Base-by-base conservation (phyloP, 2,797 vertebrate species). In the Catostomus latipinnis region DNA sequence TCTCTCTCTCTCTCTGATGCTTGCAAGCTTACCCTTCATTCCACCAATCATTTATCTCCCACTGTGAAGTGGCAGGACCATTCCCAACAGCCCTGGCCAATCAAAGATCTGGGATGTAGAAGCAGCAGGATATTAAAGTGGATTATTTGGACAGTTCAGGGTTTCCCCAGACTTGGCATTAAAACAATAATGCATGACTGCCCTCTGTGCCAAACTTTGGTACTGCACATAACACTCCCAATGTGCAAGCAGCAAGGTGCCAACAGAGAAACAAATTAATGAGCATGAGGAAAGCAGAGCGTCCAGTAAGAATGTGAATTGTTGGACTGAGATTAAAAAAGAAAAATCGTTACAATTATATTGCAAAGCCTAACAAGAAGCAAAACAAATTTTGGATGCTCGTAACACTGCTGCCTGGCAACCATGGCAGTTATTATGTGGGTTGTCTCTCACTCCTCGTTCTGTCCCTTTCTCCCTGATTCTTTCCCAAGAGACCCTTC, bases 141-240 rank as follows among this genome's bases (percentile, higher is more conserved):
- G 93, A 95, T 94, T 95, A 94, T 92, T 93, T 88, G 90, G 89
- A 90, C 88, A 89, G 90, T 92, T 88, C 90, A 87, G 56, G 81
- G 78, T 67, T 77, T 88, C 84, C 84, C 18, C 86, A 84, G 43
- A 18, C 80, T 85, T 81, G 78, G 87, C 83, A 78, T 0, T 71
- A 68, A 67, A 88, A 52, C 56, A 11, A 65, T 71, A 10, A 0
- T 4, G 67, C 70, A 54, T 78, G 78, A 84, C 87, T 90, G 90
- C 91, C 89, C 90, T 83, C 89, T 88, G 84, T 91, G 91, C 88
- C 82, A 56, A 77, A 73, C 58, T 79, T 77, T 5, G 57, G 88
- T 52, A 82, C 71, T 91, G 85, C 90, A 91, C 12, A 71, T 13
- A 69, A 43, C 48, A 22, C n/a, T 10, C 18, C 8, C 22, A 13